Conservation (phyloP, 2,888 invertebrate species). For the Didymodactylos carnosus region DNA sequence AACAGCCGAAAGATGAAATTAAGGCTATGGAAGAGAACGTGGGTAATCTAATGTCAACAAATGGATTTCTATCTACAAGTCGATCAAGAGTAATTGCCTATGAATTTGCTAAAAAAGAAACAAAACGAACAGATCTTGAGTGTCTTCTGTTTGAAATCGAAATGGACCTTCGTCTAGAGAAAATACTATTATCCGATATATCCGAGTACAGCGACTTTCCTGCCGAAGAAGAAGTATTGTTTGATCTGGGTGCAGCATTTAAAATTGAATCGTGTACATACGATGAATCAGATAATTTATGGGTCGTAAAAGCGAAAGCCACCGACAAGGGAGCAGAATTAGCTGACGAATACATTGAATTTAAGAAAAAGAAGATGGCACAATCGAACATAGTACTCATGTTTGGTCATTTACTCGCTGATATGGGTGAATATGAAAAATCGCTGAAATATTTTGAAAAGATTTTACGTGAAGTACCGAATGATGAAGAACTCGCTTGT, state of each 20-base stretch:
- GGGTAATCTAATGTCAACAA: background rate
- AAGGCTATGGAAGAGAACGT: background rate
- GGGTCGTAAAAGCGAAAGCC: background rate
- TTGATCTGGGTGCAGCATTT: background rate
- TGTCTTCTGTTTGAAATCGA: background rate
- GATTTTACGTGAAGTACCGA: no score
- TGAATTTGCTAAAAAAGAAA: background rate
- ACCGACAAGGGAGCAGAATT: background rate
- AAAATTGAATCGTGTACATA: background rate
- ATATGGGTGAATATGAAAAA: background rate
- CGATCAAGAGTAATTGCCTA: background rate
- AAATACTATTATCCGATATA: background rate
- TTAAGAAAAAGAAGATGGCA: background rate
- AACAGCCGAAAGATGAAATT: background rate
- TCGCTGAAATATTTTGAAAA: background rate
- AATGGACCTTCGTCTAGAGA: background rate
- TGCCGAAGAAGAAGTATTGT: background rate
- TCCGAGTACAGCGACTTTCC: background rate
- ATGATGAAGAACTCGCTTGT: no score
- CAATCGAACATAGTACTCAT: background rate
- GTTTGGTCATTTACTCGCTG: background rate
- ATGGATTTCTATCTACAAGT: background rate
- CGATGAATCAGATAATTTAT: background rate
- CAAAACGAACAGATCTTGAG: background rate
- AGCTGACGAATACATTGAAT: background rate